Base-by-base conservation (phyloP, 2,888 invertebrate genomes). In the Acleris emargana region DNA sequence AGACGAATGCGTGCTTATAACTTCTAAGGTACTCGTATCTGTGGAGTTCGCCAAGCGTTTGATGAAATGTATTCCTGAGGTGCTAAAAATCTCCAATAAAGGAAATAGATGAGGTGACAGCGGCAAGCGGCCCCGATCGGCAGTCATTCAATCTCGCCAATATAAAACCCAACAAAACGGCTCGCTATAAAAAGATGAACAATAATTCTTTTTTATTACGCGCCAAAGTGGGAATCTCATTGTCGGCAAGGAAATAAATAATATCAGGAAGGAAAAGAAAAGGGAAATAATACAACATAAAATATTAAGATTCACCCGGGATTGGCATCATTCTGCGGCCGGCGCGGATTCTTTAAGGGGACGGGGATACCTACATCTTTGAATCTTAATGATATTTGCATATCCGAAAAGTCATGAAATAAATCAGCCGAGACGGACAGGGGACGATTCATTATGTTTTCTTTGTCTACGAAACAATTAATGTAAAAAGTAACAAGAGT, bases 161-260 rank as follows among this genome's bases (percentile, higher is more conserved):
- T 82, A 88, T 86, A 84, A 88, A 88, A 78, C 80, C 84, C 84
- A 86, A 87, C 88, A 91, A 91, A 91, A 89, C 87, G 88, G 77
- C 78, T 74, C 78, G 85, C 83, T 83, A 86, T 89, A 88, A 92
- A 92, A 88, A 90, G 88, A 91, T 91, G 89, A 91, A 89, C 91
- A 89, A 91, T 92, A 91, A 92, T 91, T 91, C 91, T 89, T 87
- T 91, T 92, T 91, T 91, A 92, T 91, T 90, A 90, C 87, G 85
- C 86, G 83, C 90, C 85, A 89, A 91, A 92, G 91, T 91, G 90
- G 89, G 91, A 91, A 92, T 91, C 89, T 92, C 91, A 91, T 87
- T 90, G 91, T 91, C 89, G 88, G 87, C 86, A 80, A 84, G 85
- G 88, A 89, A 86, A 91, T 92, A 91, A 91, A 91, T 91, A 91